Conservation (phyloP, 2,797 vertebrate species). For the Danio tinwini region DNA sequence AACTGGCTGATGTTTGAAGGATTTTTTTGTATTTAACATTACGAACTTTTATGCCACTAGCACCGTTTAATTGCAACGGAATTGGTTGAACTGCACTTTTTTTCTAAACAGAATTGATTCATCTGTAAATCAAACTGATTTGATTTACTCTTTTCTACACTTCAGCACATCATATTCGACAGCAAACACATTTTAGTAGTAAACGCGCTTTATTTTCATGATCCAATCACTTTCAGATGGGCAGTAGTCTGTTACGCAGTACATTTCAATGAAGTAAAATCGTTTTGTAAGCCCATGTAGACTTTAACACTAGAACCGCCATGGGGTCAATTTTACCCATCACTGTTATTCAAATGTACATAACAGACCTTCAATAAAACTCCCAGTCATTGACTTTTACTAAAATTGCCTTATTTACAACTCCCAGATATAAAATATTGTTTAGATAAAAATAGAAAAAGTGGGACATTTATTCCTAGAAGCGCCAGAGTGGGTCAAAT, state of each 20-base stretch:
- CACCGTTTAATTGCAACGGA: not conserved
- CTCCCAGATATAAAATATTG: too few species aligned
- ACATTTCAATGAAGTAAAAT: not conserved
- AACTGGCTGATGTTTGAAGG: conserved; percentile 1
- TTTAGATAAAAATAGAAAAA: too few species aligned
- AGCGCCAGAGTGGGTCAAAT: too few species aligned
- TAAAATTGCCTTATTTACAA: too few species aligned
- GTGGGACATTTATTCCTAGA: too few species aligned
- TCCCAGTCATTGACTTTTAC: too few species aligned
- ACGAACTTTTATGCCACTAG: not conserved
- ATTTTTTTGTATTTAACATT: not conserved
- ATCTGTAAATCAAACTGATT: too few species aligned
- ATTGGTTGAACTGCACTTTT: not conserved
- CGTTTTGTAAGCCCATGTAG: too few species aligned
- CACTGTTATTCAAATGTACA: too few species aligned
- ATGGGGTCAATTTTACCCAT: too few species aligned
- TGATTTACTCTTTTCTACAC: conserved; percentile 48
- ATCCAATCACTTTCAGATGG: not conserved
- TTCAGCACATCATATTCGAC: not conserved
- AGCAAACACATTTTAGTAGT: not conserved
- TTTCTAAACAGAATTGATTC: conserved; percentile 3
- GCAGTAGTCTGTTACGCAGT: not conserved
- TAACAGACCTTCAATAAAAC: too few species aligned
- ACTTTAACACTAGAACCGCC: too few species aligned
- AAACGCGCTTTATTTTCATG: not conserved